These are phyloP conservation scores for Buphagus erythrorhynchus DNA, from an alignment of 2,797 vertebrate species.

Conservation along the genomic window DNA sequence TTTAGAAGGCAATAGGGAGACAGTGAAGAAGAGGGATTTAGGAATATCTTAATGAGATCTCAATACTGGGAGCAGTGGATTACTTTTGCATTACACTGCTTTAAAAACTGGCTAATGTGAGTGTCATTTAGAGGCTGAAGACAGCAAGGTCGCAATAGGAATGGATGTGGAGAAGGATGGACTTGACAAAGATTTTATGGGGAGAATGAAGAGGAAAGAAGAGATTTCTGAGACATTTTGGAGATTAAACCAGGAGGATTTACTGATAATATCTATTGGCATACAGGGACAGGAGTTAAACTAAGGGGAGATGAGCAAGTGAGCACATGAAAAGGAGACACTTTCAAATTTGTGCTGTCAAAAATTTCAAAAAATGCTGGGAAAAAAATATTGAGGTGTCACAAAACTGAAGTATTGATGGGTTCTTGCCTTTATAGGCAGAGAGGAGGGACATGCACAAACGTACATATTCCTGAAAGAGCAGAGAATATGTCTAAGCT, in stretches of 20 bases:
- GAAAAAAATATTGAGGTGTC: slow-evolving; percentile 24
- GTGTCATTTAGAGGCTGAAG: slow-evolving; percentile 68
- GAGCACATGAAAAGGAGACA: slow-evolving; percentile 16
- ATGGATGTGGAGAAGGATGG: slow-evolving; percentile 64
- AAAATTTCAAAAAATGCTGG: slow-evolving; percentile 24
- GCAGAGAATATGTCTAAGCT: neutral
- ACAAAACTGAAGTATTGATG: slow-evolving; percentile 15
- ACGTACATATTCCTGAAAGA: neutral
- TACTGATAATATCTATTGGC: slow-evolving; percentile 69
- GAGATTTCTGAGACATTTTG: slow-evolving; percentile 67
- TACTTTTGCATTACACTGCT: slow-evolving; percentile 72
- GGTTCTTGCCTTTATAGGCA: neutral
- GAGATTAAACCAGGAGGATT: slow-evolving; percentile 72
- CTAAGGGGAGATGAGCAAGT: slow-evolving; percentile 36
- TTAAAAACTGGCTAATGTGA: slow-evolving; percentile 66
- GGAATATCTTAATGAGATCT: slow-evolving; percentile 75
- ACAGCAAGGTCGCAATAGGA: slow-evolving; percentile 58
- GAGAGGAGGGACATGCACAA: neutral
- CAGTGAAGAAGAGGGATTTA: slow-evolving; percentile 70
- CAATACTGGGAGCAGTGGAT: slow-evolving; percentile 69
- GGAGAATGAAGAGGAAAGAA: slow-evolving; percentile 49
- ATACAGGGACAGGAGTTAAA: slow-evolving; percentile 60
- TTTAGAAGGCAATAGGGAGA: slow-evolving; percentile 62
- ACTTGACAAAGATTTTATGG: slow-evolving; percentile 62
- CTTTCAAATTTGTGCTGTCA: slow-evolving; percentile 56